These are phyloP conservation scores for Strix aluco DNA, from an alignment of 2,113 vertebrate genomes.

Conservation along the genomic window DNA sequence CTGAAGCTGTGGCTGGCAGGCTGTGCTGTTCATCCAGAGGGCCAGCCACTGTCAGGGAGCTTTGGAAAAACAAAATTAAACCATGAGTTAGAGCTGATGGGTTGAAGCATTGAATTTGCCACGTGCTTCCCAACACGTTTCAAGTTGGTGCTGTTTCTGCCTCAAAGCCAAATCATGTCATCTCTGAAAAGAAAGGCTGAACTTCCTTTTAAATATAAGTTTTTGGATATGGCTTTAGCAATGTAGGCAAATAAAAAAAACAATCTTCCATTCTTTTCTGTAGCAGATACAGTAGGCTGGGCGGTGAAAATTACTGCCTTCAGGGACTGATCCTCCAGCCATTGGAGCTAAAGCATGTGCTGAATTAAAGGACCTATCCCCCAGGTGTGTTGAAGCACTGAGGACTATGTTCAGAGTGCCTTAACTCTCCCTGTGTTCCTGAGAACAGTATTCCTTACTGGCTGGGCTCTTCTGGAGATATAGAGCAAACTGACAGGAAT, in stretches of 20 bases:
- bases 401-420: not conserved
- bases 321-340: not conserved
- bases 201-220: not conserved
- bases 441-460: not conserved
- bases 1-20: not conserved
- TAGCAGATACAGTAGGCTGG: not conserved
- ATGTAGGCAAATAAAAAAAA: not conserved
- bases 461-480: not conserved
- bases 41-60: not conserved
- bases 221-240: not conserved
- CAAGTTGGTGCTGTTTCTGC: not conserved
- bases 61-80: not conserved
- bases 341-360: not conserved
- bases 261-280: not conserved
- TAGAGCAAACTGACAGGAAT: not conserved
- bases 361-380: not conserved
- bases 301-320: not conserved
- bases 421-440: not conserved
- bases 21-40: not conserved
- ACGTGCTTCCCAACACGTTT: not conserved
- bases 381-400: not conserved
- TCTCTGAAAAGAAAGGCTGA: not conserved
- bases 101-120: not conserved
- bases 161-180: not conserved
- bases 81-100: not conserved